These are phyloP conservation scores for Tribolium freemani DNA, from an alignment of 2,888 invertebrate species.

Conservation along the genomic window DNA sequence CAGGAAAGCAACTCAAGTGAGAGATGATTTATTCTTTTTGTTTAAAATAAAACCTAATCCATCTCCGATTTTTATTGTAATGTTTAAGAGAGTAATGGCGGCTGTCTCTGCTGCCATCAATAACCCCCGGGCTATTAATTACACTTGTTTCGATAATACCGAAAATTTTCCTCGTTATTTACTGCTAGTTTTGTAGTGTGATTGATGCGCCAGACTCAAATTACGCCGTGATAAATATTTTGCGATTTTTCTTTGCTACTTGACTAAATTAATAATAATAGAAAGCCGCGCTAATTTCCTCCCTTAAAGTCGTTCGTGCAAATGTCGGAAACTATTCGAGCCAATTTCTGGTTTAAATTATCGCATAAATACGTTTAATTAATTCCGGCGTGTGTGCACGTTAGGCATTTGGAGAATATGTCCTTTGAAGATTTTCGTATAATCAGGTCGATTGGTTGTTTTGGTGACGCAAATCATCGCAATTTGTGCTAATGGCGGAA, in stretches of 20 bases:
- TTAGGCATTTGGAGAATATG: conserved; percentile 45
- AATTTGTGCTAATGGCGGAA: conserved; percentile 21
- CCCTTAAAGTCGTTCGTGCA: conserved; percentile 30
- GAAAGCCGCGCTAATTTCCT: conserved; percentile 27
- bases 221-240: neutral
- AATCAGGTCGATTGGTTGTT: conserved; percentile 18
- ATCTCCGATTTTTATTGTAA: conserved; percentile 28
- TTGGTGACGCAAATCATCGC: conserved; percentile 13
- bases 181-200: neutral
- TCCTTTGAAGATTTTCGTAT: conserved; percentile 37
- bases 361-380: conserved; percentile 40
- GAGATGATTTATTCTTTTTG: conserved; percentile 50
- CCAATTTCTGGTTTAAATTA: conserved; percentile 39
- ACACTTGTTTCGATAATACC: neutral
- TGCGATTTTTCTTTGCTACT: neutral
- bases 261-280: conserved; percentile 28
- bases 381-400: conserved; percentile 27
- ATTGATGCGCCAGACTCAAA: neutral
- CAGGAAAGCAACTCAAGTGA: conserved; percentile 55
- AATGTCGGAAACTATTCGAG: conserved; percentile 29
- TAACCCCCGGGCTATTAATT: neutral
- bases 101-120: neutral
- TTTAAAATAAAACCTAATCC: conserved; percentile 32
- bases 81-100: neutral
- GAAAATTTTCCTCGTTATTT: neutral